Evolutionary conservation across 2,888 invertebrate species (phyloP).

Genomic region (Spilosoma lubricipeda): DNA sequence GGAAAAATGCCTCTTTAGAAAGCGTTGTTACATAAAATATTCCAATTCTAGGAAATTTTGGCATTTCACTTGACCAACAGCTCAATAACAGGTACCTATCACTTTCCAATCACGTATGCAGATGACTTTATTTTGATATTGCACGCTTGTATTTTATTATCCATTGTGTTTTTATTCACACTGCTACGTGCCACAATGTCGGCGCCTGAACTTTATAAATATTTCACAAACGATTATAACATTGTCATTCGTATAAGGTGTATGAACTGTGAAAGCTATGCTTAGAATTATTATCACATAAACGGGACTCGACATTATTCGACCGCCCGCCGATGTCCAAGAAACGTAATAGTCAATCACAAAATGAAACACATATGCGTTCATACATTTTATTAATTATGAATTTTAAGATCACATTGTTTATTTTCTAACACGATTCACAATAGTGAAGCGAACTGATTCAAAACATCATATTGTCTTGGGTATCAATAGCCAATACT

Average conservation of each 20-base stretch:
- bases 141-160: conserved; percentile 72
- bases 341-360: background rate
- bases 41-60: conserved; percentile 64
- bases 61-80: conserved; percentile 43
- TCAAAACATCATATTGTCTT: no score
- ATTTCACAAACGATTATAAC: conserved; percentile 57
- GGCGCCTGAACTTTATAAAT: conserved; percentile 55
- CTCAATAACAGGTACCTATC: conserved; percentile 27
- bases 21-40: background rate
- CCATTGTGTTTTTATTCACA: conserved; percentile 75
- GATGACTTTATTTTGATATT: conserved; percentile 84
- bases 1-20: background rate
- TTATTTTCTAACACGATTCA: no score
- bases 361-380: background rate
- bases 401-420: no score
- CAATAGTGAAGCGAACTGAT: no score
- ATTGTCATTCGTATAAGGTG: conserved; percentile 53
- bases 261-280: conserved; percentile 50
- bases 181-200: conserved; percentile 66
- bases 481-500: no score
- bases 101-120: conserved; percentile 74
- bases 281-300: conserved; percentile 49
- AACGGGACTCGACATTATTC: conserved; percentile 15
- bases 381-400: no score
- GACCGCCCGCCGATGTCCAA: conserved; percentile 4